Percentiles rank a stretch among this genome's conserved stretches.
phyloP scores from a whole-genome alignment of 2,888 invertebrate genomes.

The Plebejus melissa region DNA sequence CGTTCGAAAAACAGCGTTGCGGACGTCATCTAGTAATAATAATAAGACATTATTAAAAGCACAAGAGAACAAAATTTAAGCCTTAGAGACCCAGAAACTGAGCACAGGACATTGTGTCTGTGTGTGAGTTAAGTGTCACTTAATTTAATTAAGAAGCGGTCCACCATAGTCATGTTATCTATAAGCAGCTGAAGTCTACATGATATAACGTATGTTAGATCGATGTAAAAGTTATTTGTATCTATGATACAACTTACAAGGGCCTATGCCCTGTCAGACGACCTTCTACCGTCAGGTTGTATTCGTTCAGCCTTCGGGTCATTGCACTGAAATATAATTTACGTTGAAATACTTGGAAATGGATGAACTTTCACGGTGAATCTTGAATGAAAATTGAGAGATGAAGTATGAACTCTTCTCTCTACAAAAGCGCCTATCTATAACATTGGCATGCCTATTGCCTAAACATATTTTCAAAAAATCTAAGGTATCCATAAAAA shows the following conservation, averaged over 20 bases:
- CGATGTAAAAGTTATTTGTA: not conserved
- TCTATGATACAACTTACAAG: not conserved
- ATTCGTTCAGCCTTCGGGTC: conserved; percentile 2
- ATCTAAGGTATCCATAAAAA: not conserved
- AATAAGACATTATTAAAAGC: no score
- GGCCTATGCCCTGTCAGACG: not conserved
- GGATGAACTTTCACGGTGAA: not conserved
- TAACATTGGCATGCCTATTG: not conserved
- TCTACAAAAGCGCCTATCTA: not conserved
- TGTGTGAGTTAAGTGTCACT: no score
- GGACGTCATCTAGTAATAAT: no score
- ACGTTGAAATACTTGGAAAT: not conserved
- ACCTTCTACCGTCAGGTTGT: not conserved
- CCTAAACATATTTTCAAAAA: not conserved
- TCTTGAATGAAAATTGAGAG: no score
- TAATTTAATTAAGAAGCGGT: no score
- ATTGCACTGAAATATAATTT: not conserved
- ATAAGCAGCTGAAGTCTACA: not conserved
- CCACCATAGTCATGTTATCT: no score
- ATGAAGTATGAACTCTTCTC: no score
- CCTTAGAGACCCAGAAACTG: no score
- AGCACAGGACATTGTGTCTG: no score
- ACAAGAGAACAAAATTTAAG: no score
- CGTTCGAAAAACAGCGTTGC: no score
- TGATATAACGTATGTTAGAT: conserved; percentile 1